These are phyloP conservation scores for Actinemys pallida DNA, from an alignment of 2,113 vertebrate species.

Conservation along the genomic window DNA sequence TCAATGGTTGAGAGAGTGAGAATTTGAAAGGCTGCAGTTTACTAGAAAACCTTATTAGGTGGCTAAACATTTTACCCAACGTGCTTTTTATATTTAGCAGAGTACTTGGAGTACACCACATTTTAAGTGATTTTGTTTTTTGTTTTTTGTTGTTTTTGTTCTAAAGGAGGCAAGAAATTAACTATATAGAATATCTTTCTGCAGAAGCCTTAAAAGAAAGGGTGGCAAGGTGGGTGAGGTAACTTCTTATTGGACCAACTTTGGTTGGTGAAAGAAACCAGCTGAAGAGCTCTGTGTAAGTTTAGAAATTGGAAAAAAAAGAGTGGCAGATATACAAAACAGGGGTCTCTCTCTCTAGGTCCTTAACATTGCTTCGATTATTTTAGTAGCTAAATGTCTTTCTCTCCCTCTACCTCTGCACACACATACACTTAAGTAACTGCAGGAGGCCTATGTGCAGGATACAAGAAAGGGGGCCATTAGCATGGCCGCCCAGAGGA, in stretches of 20 bases:
- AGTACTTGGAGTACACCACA: not conserved
- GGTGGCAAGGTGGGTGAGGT: not conserved
- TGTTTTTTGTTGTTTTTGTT: not conserved
- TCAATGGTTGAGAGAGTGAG: not conserved
- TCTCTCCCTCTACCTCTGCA: no score
- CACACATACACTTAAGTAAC: not conserved
- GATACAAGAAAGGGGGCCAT: not conserved
- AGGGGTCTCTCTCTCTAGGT: not conserved
- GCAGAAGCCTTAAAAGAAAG: not conserved
- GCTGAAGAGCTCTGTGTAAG: not conserved
- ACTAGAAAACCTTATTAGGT: no score
- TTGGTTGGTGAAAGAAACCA: not conserved
- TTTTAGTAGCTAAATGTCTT: not conserved
- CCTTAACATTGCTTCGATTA: not conserved
- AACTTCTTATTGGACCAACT: not conserved
- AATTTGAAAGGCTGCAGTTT: not conserved
- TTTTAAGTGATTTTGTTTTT: not conserved
- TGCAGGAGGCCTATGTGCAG: not conserved
- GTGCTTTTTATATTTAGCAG: not conserved
- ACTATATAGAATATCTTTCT: not conserved
- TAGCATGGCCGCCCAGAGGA: not conserved
- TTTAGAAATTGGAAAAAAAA: not conserved
- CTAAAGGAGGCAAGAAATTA: not conserved
- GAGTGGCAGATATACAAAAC: not conserved
- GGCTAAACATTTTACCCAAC: not conserved